Evolutionary conservation across 2,797 vertebrate species (phyloP).

Genomic region (Notolepis coatsorum): DNA sequence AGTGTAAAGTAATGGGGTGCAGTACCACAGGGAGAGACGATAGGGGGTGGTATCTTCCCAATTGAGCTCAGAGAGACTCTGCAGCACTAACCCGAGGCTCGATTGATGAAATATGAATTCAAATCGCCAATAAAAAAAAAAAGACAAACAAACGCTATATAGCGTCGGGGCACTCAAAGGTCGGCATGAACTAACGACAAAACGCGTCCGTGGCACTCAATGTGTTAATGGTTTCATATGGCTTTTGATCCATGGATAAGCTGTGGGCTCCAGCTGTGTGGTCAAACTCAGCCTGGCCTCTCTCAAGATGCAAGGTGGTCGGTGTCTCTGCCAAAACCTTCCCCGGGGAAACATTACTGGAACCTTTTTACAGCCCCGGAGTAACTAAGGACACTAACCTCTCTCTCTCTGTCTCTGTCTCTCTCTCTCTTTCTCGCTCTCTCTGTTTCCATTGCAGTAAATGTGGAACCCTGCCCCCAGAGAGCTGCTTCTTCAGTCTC

Average conservation of each 20-base stretch:
- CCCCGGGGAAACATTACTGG: not conserved
- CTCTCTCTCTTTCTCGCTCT: no score
- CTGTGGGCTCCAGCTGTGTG: not conserved
- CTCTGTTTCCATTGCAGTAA: slow-evolving; percentile 80
- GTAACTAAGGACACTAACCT: slow-evolving; percentile 1
- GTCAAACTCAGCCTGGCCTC: slow-evolving; percentile 9
- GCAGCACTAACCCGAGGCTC: no score
- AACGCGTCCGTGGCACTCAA: no score
- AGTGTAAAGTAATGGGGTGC: no score
- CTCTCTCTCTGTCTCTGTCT: not conserved
- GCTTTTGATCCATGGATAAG: not conserved
- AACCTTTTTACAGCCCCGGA: slow-evolving; percentile 7
- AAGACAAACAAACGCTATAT: no score
- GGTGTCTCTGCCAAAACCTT: not conserved
- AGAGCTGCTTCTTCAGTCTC: slow-evolving; percentile 94
- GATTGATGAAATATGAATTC: no score
- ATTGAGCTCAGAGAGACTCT: no score
- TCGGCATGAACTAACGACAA: no score
- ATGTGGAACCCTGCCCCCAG: slow-evolving; percentile 89
- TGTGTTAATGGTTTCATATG: not conserved
- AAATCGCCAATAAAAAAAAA: no score
- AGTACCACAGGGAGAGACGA: no score
- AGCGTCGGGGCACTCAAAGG: no score
- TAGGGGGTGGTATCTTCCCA: no score
- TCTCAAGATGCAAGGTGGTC: not conserved